phyloP scores from a whole-genome alignment of 2,888 invertebrate species.

The Timema cristinae region DNA sequence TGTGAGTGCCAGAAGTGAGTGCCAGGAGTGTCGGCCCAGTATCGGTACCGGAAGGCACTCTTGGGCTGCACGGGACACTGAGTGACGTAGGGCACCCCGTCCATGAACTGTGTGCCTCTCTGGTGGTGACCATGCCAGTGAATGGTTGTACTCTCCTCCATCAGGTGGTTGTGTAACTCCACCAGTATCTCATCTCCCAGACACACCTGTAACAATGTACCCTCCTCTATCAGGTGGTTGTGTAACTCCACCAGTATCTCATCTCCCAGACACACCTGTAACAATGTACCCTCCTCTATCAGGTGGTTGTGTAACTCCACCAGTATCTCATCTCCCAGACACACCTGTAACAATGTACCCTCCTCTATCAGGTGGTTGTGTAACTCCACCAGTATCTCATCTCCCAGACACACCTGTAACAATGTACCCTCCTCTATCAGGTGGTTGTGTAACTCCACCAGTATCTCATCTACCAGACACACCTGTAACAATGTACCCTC shows the following conservation, averaged over 20 bases:
- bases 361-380: conserved; percentile 74
- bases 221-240: conserved; percentile 74
- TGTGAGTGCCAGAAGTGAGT: conserved; percentile 87
- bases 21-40: conserved; percentile 67
- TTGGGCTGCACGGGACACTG: conserved; percentile 80
- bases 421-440: no score
- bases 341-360: conserved; percentile 81
- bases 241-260: conserved; percentile 75
- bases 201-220: conserved; percentile 71
- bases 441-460: conserved; percentile 75
- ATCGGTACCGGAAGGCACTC: conserved; percentile 62
- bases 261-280: conserved; percentile 90
- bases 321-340: conserved; percentile 75
- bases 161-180: conserved; percentile 74
- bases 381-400: conserved; percentile 77
- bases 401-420: conserved; percentile 76
- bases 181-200: conserved; percentile 78
- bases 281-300: conserved; percentile 73
- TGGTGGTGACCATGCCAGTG: conserved; percentile 94
- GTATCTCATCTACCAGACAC: conserved; percentile 76
- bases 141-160: conserved; percentile 76
- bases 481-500: no score
- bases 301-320: conserved; percentile 79
- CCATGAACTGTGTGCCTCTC: conserved; percentile 75
- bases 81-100: conserved; percentile 80